phyloP scores from a whole-genome alignment of 53 echinoderm and acorn worm genomes.

The Glandiceps talaboti region DNA sequence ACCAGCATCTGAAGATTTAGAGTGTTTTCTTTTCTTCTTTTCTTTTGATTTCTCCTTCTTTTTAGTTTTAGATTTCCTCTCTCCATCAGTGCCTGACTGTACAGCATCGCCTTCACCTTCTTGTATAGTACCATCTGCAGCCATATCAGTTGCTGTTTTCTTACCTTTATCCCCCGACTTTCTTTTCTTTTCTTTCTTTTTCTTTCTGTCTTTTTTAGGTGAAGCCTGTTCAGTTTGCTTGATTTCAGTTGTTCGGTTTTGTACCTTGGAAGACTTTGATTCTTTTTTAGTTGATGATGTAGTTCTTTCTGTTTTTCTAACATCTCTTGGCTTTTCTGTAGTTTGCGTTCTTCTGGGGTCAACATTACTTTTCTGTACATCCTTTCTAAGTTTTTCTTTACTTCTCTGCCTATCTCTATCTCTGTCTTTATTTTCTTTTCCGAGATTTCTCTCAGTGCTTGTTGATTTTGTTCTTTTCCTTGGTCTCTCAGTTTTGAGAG shows the following conservation, averaged over 20 bases:
- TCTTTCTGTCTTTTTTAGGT: constrained; percentile 14
- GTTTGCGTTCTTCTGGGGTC: not conserved
- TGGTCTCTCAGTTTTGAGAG: constrained; percentile 18
- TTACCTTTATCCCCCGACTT: constrained; percentile 13
- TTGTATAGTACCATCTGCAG: constrained; percentile 12
- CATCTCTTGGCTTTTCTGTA: not conserved
- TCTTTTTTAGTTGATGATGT: constrained; percentile 16
- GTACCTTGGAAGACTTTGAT: not conserved
- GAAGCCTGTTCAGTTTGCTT: not conserved
- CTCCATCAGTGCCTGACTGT: constrained; percentile 13
- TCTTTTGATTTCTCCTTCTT: constrained; percentile 24
- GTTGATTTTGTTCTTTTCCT: not conserved
- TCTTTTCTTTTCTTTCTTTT: constrained; percentile 31
- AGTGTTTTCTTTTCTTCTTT: constrained; percentile 32
- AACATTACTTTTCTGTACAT: not conserved
- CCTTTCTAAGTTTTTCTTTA: constrained; percentile 23
- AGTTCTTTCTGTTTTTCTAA: constrained; percentile 15
- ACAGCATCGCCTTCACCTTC: constrained; percentile 14
- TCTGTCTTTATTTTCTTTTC: constrained; percentile 2
- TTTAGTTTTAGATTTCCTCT: constrained; percentile 14
- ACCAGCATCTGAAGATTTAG: constrained; percentile 24
- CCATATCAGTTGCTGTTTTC: not conserved
- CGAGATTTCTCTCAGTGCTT: constrained; percentile 4
- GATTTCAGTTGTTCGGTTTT: not conserved
- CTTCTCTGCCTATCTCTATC: constrained; percentile 17